These are phyloP conservation scores for Ancistrus triradiatus DNA, from an alignment of 2,113 vertebrate species.

Conservation along the genomic window DNA sequence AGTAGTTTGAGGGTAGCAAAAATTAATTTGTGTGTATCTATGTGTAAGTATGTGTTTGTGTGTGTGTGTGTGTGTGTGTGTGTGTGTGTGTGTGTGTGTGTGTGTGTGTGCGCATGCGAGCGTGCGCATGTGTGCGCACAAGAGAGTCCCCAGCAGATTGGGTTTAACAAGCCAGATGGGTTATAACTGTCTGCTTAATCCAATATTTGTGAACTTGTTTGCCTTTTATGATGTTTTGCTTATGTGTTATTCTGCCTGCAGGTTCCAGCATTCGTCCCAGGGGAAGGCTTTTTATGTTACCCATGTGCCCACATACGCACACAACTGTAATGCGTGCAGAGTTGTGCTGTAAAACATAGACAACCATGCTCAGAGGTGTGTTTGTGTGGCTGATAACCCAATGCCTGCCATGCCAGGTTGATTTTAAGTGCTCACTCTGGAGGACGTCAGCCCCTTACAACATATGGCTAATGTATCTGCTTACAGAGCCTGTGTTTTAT, in stretches of 20 bases:
- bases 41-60: too few species aligned
- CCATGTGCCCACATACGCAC: constrained; percentile 17
- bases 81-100: constrained; percentile 28
- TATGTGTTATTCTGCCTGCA: constrained; percentile 74
- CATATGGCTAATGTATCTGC: constrained; percentile 51
- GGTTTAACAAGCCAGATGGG: constrained; percentile 98
- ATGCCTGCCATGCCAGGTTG: constrained; percentile 45
- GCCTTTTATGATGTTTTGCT: constrained; percentile 92
- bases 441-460: constrained; percentile 28
- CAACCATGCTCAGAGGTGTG: constrained; percentile 16
- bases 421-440: constrained; percentile 54
- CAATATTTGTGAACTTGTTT: constrained; percentile 95
- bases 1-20: too few species aligned
- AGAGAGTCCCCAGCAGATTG: constrained; percentile 86
- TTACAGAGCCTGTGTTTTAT: constrained; percentile 33
- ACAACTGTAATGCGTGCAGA: background rate
- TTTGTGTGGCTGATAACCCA: constrained; percentile 28
- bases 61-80: too few species aligned
- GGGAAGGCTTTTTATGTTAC: constrained; percentile 34
- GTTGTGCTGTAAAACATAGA: constrained; percentile 10
- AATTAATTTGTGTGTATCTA: too few species aligned
- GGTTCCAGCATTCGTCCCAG: constrained; percentile 62
- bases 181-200: constrained; percentile 95
- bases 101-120: constrained; percentile 41
- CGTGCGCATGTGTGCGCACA: constrained; percentile 58